A percentile compares a stretch with the other conserved stretches of the same genome.
Evolutionary conservation across 1,140 invertebrate genomes (phyloP).

Genomic region (Pachypsylla venusta): DNA sequence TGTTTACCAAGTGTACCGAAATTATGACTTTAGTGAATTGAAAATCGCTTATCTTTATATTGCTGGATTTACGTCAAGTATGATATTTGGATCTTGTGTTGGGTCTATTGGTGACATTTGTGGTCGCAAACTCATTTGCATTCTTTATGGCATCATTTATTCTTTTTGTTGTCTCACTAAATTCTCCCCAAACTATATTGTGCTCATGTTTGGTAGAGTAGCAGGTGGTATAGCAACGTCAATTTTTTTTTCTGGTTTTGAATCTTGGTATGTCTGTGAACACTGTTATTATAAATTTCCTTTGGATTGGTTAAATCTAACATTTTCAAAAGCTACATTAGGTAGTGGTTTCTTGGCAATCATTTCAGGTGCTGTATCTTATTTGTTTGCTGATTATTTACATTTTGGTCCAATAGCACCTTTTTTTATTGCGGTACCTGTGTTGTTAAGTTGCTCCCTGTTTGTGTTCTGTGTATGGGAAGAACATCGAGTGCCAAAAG

Average conservation of each 20-base stretch:
- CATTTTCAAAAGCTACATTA: constrained; percentile 48
- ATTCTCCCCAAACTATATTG: constrained; percentile 27
- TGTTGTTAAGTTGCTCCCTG: no score
- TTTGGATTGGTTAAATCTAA: constrained; percentile 36
- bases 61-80: constrained; percentile 48
- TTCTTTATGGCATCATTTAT: constrained; percentile 45
- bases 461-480: constrained; percentile 18
- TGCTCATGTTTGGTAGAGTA: constrained; percentile 41
- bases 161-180: constrained; percentile 45
- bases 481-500: constrained; percentile 19
- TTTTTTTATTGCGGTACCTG: constrained; percentile 47
- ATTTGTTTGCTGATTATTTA: constrained; percentile 41
- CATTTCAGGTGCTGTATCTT: constrained; percentile 45
- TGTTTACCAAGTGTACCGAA: constrained; percentile 48
- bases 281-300: constrained; percentile 42
- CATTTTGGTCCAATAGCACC: constrained; percentile 40
- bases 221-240: constrained; percentile 53
- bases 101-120: constrained; percentile 43
- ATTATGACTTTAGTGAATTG: constrained; percentile 45
- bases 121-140: constrained; percentile 35
- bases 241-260: constrained; percentile 54
- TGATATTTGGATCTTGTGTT: constrained; percentile 43
- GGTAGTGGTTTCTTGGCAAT: constrained; percentile 54
- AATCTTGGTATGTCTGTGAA: constrained; percentile 52
- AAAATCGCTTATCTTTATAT: constrained; percentile 47